Percentiles rank a stretch among this genome's conserved stretches.
These are phyloP conservation scores for Dicycla oo DNA, from an alignment of 2,888 invertebrate species.

Conservation along the genomic window DNA sequence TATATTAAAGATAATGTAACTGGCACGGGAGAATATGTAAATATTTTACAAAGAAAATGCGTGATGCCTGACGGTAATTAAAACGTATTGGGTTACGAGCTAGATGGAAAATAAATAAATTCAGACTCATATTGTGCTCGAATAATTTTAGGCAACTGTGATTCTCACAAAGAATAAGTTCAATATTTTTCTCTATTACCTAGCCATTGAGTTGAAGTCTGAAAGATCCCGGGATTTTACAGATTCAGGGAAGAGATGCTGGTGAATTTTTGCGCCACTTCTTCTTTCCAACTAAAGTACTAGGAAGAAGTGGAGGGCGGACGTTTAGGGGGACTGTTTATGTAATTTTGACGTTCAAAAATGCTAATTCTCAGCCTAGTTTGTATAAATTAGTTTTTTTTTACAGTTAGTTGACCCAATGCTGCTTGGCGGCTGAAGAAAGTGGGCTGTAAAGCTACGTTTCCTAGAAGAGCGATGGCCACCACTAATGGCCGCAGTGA, in stretches of 20 bases:
- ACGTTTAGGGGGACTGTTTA: not conserved
- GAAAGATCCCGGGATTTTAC: not conserved
- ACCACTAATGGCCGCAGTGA: no score
- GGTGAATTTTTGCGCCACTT: not conserved
- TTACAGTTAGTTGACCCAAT: no score
- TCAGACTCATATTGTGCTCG: not conserved
- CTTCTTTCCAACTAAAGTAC: not conserved
- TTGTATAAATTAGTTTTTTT: no score
- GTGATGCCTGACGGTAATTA: conserved; percentile 35
- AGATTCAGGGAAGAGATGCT: not conserved
- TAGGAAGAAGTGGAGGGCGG: not conserved
- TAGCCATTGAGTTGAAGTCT: not conserved
- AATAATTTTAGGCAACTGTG: not conserved
- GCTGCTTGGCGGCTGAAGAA: no score
- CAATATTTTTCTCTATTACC: not conserved
- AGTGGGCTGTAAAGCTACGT: no score
- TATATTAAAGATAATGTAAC: conserved; percentile 39
- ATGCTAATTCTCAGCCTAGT: not conserved
- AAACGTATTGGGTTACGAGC: conserved; percentile 34
- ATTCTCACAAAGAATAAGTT: not conserved
- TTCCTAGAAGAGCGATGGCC: no score
- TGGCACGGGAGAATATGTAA: conserved; percentile 39
- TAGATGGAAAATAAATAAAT: conserved; percentile 26
- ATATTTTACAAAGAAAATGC: conserved; percentile 51
- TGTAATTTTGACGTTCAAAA: not conserved